Evolutionary conservation across 1,140 invertebrate genomes (phyloP), one percentile per base, ranked within the genome.

Genomic region (Chymomyza costata): DNA sequence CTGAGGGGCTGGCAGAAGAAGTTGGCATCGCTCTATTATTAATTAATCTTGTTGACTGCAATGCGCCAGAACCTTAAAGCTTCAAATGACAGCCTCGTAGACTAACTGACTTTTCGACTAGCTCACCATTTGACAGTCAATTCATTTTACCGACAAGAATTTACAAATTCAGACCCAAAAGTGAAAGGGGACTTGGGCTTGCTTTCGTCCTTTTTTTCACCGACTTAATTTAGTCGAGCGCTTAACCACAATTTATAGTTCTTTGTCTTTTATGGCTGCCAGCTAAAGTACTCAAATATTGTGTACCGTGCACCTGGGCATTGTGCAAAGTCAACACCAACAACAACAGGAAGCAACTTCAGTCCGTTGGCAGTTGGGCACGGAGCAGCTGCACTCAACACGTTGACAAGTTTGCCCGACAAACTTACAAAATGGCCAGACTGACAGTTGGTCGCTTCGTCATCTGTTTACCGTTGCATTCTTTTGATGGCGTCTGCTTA

Each of bases 131-230:
- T 40, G 31, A 56, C 47, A 78, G 71, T 76, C 71, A 78, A 62
- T 76, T 78, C 53, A 48, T 55, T 43, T 48, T 38, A 52, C 28
- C 30, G 38, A 46, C 70, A n/a, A n/a, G n/a, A n/a, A 69, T 65
- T 74, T 76, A 69, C 49, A 76, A 69, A 74, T 76, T 69, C 56
- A 58, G n/a, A n/a, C n/a, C n/a, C n/a, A n/a, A n/a, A n/a, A n/a
- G 45, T 60, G 52, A 30, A 39, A 61, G 58, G 32, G n/a, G n/a
- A n/a, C n/a, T n/a, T n/a, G n/a, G n/a, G n/a, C n/a, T n/a, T n/a
- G n/a, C n/a, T n/a, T n/a, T n/a, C n/a, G n/a, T n/a, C 41, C 43
- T 17, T 40, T 54, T 53, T 44, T 38, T 31, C 28, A 43, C 50
- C 35, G 17, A 43, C 30, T 17, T 41, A 40, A 50, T 59, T 39